Percentiles rank a stretch among this genome's conserved stretches.
phyloP scores from a whole-genome alignment of 2,113 vertebrate genomes.

The Ornithorhynchus anatinus region DNA sequence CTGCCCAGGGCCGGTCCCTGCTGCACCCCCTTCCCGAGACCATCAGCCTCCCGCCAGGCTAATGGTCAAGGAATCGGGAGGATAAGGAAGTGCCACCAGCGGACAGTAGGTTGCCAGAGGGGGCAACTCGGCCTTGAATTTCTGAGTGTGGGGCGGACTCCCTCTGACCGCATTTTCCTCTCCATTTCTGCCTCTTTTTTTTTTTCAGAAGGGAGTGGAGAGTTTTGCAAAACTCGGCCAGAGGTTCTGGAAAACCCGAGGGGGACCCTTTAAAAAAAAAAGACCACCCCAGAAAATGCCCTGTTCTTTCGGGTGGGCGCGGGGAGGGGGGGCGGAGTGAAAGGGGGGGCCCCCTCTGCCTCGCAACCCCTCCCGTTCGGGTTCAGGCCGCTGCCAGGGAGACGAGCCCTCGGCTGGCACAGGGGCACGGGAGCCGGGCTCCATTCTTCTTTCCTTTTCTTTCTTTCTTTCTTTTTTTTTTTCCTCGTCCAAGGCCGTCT shows the following conservation, averaged over 20 bases:
- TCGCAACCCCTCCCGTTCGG: background rate
- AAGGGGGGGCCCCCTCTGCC: background rate
- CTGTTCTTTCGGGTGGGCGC: background rate
- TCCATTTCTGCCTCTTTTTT: background rate
- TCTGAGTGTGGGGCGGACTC: background rate
- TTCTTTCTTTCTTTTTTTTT: conserved; percentile 38
- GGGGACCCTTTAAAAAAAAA: background rate
- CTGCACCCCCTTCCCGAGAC: background rate
- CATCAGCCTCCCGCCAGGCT: background rate
- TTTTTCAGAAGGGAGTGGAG: background rate
- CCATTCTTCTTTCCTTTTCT: conserved; percentile 26
- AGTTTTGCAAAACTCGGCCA: conserved; percentile 14
- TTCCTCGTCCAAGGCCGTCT: conserved; percentile 9
- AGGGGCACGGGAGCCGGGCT: conserved; percentile 13
- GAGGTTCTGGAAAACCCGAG: background rate
- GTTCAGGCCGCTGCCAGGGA: conserved; percentile 17
- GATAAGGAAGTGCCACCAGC: background rate
- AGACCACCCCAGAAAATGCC: too few relatives aligned
- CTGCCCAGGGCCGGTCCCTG: background rate
- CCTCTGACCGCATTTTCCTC: background rate
- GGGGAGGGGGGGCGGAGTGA: background rate
- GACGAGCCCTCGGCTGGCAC: conserved; percentile 41
- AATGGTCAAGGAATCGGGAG: background rate
- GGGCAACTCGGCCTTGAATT: background rate
- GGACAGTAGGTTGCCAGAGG: background rate